Evolutionary conservation across 1,140 invertebrate genomes (phyloP), one percentile per base, ranked within the genome.

Genomic region (Sitobion miscanthi): DNA sequence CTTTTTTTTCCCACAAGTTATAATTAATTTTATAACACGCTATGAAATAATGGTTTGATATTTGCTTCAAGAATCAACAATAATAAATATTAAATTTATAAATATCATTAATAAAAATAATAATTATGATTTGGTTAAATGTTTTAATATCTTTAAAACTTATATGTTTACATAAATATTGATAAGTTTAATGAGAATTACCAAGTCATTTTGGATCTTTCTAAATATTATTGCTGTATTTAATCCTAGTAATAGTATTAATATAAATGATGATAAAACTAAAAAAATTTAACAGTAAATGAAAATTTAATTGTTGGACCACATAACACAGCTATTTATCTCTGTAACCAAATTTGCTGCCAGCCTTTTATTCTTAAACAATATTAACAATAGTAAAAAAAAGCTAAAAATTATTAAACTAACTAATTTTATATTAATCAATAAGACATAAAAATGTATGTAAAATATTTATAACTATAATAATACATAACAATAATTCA

Each of bases 391-490:
- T 69, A 90, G 17, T 69, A 69, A 90, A 69, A 90, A 90, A 90
- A 90, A 45, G 38, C 54, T 90, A 90, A 62, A 62, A 62, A 62
- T 62, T 69, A 69, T 35, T 89, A 38, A 54, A 45, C 89, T 90
- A 62, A 69, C 57, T 89, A 89, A 89, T 62, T 35, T 52, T 88
- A 52, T 38, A 88, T 30, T 57, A 45, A 90, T 62, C 25, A 90
- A 62, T 90, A 62, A 90, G 54, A 90, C 54, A 90, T 69, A 90
- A 62, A 90, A 90, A 90, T 90, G 54, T 90, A 90, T 90, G 89
- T 90, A 90, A 90, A 90, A 90, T 90, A 90, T 90, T 69, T 69
- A 69, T 69, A 90, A 45, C 89, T 90, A 69, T 90, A 90, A 90
- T 90, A 90, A 45, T 69, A 90, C 57, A 69, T 90, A 90, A 90